Evolutionary conservation across 2,797 vertebrate species (phyloP), one percentile per base, ranked within the genome.

Genomic region (Aulostomus chinensis): DNA sequence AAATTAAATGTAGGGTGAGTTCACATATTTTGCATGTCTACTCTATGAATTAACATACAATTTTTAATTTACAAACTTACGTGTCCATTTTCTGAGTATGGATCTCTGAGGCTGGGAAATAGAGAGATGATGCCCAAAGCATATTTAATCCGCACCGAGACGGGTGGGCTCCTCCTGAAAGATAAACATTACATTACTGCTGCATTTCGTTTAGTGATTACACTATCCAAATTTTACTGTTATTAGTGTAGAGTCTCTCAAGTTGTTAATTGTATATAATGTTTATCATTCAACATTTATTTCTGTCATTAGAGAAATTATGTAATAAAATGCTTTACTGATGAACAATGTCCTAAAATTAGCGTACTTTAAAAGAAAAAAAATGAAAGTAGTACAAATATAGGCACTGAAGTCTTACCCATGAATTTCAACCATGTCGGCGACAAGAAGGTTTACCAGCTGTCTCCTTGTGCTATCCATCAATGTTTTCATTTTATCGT

Each of bases 31-130:
- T n/a, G n/a, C n/a, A n/a, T n/a, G 4, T n/a, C 9, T 24, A 20
- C 8, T 46, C 1, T 28, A 9, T 32, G 18, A 37, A 20, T 13
- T 39, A 34, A 22, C 0, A 28, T 34, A 48, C 5, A 38, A 47
- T n/a, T 9, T 30, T 31, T 25, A 7, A 47, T 36, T 33, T 69
- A 33, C 4, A 49, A 54, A 65, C 51, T 29, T 61, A 71, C 61
- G 61, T 66, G 63, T 34, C 53, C 41, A 42, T 48, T 41, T 9
- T 39, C 24, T 9, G 53, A 69, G 24, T 53, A 52, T 17, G 48
- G 35, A 61, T 72, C 47, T 17, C 30, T 54, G 12, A 66, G 37
- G 16, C 34, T 25, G 10, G 55, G 40, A 35, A 66, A 66, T 12
- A 47, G 34, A 32, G 54, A 32, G 15, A 58, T 35, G 25, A 65